Conservation (phyloP, 1,140 invertebrate genomes). For the Stegodyphus dumicola region DNA sequence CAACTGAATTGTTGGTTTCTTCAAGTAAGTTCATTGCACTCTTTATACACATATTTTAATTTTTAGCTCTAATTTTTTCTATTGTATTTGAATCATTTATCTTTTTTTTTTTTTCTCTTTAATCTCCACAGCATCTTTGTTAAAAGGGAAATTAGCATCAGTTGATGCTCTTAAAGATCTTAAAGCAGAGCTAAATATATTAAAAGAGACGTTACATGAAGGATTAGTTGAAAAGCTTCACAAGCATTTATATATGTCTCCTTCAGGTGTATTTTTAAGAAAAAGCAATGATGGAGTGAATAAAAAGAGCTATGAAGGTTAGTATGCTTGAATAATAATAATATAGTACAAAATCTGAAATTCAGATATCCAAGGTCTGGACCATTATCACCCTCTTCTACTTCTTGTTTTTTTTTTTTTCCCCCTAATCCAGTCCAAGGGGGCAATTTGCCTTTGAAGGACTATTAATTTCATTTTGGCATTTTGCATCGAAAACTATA, state of each 20-base stretch:
- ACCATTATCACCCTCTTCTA: too few relatives aligned
- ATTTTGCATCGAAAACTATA: too few relatives aligned
- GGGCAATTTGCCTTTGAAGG: too few relatives aligned
- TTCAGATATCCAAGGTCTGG: too few relatives aligned
- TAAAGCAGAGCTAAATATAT: conserved; percentile 74
- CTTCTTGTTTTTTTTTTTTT: too few relatives aligned
- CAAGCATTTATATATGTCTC: conserved; percentile 76
- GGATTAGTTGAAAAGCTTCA: conserved; percentile 80
- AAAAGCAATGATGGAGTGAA: conserved; percentile 66
- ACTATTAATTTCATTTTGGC: too few relatives aligned
- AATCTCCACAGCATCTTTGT: conserved; percentile 69
- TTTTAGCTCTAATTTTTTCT: not conserved
- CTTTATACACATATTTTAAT: not conserved
- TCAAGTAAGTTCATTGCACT: conserved; percentile 31
- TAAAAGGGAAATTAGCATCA: conserved; percentile 78
- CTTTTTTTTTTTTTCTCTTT: not conserved
- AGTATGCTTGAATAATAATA: not conserved
- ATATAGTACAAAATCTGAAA: not conserved
- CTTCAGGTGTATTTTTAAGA: conserved; percentile 66
- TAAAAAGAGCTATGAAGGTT: conserved; percentile 60
- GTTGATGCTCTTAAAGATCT: conserved; percentile 86
- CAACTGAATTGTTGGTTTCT: conserved; percentile 81
- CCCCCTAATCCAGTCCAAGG: too few relatives aligned
- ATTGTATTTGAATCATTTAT: not conserved
- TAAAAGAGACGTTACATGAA: conserved; percentile 78